Base-by-base conservation (phyloP, 2,888 invertebrate species). In the Molorchus minor region DNA sequence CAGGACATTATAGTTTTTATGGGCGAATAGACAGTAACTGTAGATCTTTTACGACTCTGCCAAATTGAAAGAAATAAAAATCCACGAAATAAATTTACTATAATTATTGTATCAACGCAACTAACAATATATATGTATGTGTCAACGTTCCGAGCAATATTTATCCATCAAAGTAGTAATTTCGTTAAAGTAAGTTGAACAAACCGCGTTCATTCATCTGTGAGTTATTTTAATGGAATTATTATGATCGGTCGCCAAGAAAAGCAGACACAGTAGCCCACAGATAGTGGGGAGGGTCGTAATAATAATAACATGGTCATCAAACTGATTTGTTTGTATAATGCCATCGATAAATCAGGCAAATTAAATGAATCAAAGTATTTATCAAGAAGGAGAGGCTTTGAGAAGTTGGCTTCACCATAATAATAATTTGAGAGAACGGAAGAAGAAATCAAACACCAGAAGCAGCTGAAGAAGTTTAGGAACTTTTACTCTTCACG, bases 141-240 rank as follows among this genome's bases (percentile, higher is more conserved):
- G 17, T 40, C 19, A 40, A 40, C 40, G 19, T 40, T 19, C 17
- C 12, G n/a, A 19, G 19, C 40, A 17, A 17, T 19, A 40, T 19
- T 40, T 40, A 40, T 17, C 3, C 40, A 7, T 17, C 20, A 36
- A 33, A 36, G 25, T 47, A 20, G 35, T 47, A 19, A 17, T 47
- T 47, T 35, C 13, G 47, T 35, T 47, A 21, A 38, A 38, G 38
- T 38, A 25, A 38, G 49, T 40, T 40, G 38, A 49, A 43, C 21
- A 49, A 49, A 49, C 49, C 25, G 25, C 16, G 21, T 35, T 13
- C n/a, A 16, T 49, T 38, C 49, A 38, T 38, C 49, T 49, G 38
- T 13, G 49, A 20, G 38, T 17, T 46, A 15, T 25, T 38, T 38
- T 49, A 49, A 49, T 49, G 38, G 49, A 38, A 40, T 49, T 38